Percentiles rank a stretch among this genome's conserved stretches.
These are phyloP conservation scores for Rhinolophus sinicus DNA, from an alignment of 2,113 vertebrate species.

Conservation along the genomic window DNA sequence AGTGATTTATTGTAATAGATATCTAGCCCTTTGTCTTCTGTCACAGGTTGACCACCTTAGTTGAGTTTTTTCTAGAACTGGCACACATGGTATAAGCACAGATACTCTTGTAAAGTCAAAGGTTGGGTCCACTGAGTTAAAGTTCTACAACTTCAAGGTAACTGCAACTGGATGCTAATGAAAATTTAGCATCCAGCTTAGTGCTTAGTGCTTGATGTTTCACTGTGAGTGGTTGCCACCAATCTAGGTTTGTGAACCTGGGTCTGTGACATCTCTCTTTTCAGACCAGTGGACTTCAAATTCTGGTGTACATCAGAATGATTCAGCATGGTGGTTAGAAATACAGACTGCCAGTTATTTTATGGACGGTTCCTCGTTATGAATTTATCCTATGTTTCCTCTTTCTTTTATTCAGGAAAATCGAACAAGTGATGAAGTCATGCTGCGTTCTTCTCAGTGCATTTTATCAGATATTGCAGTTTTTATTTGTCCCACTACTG, in stretches of 20 bases:
- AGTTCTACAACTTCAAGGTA: constrained; percentile 31
- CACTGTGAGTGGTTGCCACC: background rate
- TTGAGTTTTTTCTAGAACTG: constrained; percentile 53
- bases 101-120: constrained; percentile 53
- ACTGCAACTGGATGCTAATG: background rate
- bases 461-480: background rate
- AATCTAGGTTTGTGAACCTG: constrained; percentile 37
- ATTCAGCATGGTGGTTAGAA: background rate
- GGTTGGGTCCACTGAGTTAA: constrained; percentile 19
- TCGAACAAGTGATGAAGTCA: background rate
- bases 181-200: background rate
- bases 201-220: background rate
- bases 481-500: background rate
- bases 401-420: background rate
- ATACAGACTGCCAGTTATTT: background rate
- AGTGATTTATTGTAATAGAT: constrained; percentile 48
- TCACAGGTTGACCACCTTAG: constrained; percentile 54
- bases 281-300: background rate
- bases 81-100: background rate
- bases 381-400: background rate
- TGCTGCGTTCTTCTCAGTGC: background rate
- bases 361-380: background rate
- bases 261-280: background rate
- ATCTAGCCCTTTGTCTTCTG: constrained; percentile 50
- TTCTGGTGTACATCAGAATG: background rate